Evolutionary conservation across 2,113 vertebrate species (phyloP).

Genomic region (Callaeas wilsoni): DNA sequence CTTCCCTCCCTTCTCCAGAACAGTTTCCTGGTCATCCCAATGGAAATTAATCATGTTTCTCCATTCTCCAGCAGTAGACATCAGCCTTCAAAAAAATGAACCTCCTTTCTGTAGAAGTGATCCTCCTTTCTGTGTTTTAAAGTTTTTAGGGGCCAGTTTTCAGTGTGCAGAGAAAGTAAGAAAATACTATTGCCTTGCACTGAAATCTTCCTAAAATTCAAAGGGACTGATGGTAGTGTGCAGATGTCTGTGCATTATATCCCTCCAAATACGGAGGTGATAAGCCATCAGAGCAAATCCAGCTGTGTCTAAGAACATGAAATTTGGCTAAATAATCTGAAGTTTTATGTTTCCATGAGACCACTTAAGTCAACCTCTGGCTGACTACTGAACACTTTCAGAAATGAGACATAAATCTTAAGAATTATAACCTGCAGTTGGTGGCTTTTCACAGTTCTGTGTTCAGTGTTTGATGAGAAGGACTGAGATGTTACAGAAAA

Average conservation of each 20-base stretch:
- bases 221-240: neutral
- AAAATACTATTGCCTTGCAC: neutral
- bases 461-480: neutral
- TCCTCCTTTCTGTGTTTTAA: neutral
- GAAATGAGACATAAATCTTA: neutral
- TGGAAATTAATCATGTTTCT: neutral
- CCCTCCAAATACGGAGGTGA: neutral
- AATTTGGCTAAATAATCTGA: neutral
- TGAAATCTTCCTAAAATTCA: neutral
- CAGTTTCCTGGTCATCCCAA: neutral
- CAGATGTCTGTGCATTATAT: neutral
- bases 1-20: neutral
- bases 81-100: neutral
- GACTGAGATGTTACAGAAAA: neutral
- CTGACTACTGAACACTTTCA: neutral
- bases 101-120: neutral
- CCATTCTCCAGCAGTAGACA: neutral
- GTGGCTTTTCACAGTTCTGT: neutral
- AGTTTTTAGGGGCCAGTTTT: neutral
- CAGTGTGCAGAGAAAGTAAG: neutral
- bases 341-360: neutral
- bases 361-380: neutral
- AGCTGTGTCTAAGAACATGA: neutral
- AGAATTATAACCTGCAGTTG: neutral
- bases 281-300: neutral